phyloP scores from a whole-genome alignment of 2,113 vertebrate species.

The human (Homo sapiens) region DNA sequence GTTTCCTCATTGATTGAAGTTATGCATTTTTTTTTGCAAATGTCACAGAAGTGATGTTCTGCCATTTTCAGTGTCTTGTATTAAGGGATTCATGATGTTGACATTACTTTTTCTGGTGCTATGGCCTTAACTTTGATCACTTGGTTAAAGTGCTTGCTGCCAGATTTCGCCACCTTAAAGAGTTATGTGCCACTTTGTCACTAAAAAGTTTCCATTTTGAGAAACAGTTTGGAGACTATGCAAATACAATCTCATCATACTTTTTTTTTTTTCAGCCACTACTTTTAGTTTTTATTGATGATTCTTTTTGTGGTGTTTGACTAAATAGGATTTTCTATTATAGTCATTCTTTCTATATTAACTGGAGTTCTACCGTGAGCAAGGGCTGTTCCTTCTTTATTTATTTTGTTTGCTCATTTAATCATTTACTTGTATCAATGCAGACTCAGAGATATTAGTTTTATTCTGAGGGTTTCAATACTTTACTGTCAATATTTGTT shows the following conservation, averaged over 20 bases:
- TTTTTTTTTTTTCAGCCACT: neutral
- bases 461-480: neutral
- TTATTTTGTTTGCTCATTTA: neutral
- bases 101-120: neutral
- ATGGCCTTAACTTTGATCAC: neutral
- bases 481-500: neutral
- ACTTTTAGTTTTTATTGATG: neutral
- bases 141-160: neutral
- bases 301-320: neutral
- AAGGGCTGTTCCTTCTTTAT: neutral
- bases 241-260: neutral
- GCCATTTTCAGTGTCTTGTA: neutral
- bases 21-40: neutral
- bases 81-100: neutral
- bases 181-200: neutral
- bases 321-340: neutral
- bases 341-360: neutral
- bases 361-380: neutral
- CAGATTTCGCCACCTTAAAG: neutral
- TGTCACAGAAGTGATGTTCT: neutral
- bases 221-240: neutral
- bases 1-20: neutral
- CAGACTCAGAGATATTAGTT: neutral
- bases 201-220: neutral
- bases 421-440: neutral